Evolutionary conservation across 2,113 vertebrate genomes (phyloP).

Genomic region (Perognathus longimembris): DNA sequence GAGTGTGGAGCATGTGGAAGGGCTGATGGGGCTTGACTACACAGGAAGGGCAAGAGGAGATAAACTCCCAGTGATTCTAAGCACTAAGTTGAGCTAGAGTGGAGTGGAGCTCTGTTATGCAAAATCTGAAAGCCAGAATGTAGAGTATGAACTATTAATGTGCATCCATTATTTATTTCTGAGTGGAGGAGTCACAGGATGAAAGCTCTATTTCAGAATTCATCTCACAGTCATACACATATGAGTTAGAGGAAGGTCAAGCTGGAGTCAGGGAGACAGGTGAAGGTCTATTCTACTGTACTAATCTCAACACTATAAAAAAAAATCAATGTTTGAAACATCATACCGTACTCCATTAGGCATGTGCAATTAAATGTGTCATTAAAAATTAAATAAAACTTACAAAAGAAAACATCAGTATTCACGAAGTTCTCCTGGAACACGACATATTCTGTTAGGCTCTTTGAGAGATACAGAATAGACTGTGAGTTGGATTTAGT

Average conservation of each 20-base stretch:
- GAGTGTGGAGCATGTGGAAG: neutral
- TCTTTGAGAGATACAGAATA: neutral
- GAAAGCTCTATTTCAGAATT: neutral
- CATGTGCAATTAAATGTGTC: neutral
- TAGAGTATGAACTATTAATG: neutral
- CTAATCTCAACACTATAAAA: neutral
- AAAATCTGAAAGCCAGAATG: neutral
- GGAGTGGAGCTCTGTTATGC: neutral
- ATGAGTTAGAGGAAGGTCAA: neutral
- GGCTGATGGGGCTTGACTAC: neutral
- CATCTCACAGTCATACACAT: neutral
- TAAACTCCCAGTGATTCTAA: neutral
- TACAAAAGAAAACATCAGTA: neutral
- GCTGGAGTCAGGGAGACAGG: neutral
- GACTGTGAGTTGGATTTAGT: neutral
- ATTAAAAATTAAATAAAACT: neutral
- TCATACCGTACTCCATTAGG: neutral
- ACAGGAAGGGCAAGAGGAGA: neutral
- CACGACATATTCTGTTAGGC: neutral
- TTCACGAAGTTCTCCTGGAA: neutral
- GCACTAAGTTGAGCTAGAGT: neutral
- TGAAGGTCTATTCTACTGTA: neutral
- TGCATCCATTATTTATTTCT: neutral
- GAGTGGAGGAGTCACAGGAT: neutral
- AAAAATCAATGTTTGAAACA: neutral